Percentiles rank a stretch among this genome's conserved stretches.
Conservation (phyloP, 2,113 vertebrate species). For the Tenrec ecaudatus region DNA sequence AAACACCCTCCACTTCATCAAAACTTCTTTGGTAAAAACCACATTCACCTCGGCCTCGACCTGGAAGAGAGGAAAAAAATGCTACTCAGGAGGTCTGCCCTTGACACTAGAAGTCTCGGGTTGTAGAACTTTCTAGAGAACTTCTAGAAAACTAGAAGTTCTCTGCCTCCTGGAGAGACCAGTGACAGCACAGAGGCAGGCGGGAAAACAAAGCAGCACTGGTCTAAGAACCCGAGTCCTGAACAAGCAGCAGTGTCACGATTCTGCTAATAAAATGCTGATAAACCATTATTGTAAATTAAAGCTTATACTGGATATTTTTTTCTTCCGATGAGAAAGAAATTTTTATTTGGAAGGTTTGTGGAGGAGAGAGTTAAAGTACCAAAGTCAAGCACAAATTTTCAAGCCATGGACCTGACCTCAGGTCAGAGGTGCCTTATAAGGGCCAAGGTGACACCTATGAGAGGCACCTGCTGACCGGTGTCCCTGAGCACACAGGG, state of each 20-base stretch:
- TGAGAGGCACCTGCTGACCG: background rate
- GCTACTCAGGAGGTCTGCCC: constrained; percentile 38
- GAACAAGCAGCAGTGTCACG: constrained; percentile 24
- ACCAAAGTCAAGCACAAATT: constrained; percentile 19
- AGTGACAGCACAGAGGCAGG: background rate
- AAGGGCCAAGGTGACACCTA: background rate
- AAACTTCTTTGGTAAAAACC: constrained; percentile 99
- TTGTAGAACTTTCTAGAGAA: too few relatives aligned
- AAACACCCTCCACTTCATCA: constrained; percentile 98
- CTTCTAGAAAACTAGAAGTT: too few relatives aligned
- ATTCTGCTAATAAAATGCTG: constrained; percentile 24
- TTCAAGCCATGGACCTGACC: constrained; percentile 28
- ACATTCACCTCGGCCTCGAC: constrained; percentile 97
- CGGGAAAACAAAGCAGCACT: constrained; percentile 28
- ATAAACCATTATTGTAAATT: constrained; percentile 25
- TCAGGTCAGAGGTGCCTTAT: constrained; percentile 12
- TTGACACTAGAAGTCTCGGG: background rate
- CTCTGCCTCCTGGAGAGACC: background rate
- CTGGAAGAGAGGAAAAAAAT: constrained; percentile 85
- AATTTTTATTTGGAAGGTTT: constrained; percentile 43
- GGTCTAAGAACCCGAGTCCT: background rate
- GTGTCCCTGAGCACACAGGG: background rate
- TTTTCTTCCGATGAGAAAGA: constrained; percentile 46
- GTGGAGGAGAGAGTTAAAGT: background rate
- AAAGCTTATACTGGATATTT: background rate